These are phyloP conservation scores for Ophion ellenae DNA, from an alignment of 2,888 invertebrate genomes.

Conservation along the genomic window DNA sequence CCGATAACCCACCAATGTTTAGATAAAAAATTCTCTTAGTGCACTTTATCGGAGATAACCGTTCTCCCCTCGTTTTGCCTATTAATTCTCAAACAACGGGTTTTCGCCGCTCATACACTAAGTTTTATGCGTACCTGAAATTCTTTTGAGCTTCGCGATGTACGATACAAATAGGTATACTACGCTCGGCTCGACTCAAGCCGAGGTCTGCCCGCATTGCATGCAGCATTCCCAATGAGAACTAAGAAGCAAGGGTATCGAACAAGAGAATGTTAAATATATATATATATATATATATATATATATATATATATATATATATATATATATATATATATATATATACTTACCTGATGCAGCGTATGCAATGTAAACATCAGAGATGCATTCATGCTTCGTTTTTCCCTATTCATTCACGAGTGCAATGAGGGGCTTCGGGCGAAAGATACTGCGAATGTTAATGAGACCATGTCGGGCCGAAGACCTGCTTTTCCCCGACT, in stretches of 20 bases:
- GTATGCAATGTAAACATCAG: constrained; percentile 53
- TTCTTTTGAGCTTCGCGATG: constrained; percentile 20
- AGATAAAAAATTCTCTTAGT: not conserved
- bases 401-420: constrained; percentile 76
- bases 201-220: not conserved
- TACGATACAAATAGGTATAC: constrained; percentile 27
- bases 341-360: constrained; percentile 62
- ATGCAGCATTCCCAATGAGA: constrained; percentile 58
- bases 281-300: not conserved
- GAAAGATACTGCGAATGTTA: constrained; percentile 76
- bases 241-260: constrained; percentile 39
- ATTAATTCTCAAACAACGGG: not conserved
- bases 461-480: constrained; percentile 72
- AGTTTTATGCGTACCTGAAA: not conserved
- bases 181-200: not conserved
- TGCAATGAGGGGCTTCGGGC: constrained; percentile 73
- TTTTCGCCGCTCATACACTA: not conserved
- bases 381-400: constrained; percentile 69
- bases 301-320: not conserved
- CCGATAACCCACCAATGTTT: not conserved
- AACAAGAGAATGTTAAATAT: constrained; percentile 39
- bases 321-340: not conserved
- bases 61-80: not conserved
- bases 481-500: constrained; percentile 62
- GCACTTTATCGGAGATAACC: not conserved